These are phyloP conservation scores for Conomelus anceps DNA, from an alignment of 2,888 invertebrate species.

Conservation along the genomic window DNA sequence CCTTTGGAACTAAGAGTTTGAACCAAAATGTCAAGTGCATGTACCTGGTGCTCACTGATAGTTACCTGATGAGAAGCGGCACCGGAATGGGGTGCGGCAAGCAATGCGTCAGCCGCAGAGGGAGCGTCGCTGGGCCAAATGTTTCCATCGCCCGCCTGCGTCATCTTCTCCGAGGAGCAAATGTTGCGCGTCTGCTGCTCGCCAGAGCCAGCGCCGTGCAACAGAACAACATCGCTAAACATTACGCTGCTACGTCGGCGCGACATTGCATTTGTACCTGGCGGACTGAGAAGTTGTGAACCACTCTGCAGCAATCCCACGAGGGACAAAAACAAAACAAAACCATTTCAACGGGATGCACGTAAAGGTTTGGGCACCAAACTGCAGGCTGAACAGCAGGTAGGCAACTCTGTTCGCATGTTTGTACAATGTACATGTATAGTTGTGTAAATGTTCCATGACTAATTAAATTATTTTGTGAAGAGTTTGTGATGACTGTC, in stretches of 20 bases:
- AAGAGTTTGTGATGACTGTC: no score
- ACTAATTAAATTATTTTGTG: no score
- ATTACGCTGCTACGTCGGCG: slow-evolving; percentile 76
- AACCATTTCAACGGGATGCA: no score
- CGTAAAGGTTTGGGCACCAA: no score
- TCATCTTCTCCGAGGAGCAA: slow-evolving; percentile 73
- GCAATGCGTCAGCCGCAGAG: no score
- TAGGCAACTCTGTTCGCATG: no score
- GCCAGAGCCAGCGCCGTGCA: slow-evolving; percentile 41
- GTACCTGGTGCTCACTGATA: background rate
- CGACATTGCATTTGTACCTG: slow-evolving; percentile 50
- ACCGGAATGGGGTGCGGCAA: background rate
- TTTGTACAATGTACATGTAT: no score
- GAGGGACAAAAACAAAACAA: background rate
- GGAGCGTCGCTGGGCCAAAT: slow-evolving; percentile 53
- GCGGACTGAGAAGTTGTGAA: slow-evolving; percentile 57
- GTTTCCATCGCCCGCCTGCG: slow-evolving; percentile 71
- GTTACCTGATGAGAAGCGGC: background rate
- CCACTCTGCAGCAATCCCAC: slow-evolving; percentile 10
- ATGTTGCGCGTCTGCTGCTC: slow-evolving; percentile 28
- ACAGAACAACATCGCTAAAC: slow-evolving; percentile 78
- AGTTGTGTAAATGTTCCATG: no score
- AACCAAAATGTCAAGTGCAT: background rate
- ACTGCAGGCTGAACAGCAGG: no score
- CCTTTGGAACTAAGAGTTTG: no score